phyloP scores from a whole-genome alignment of 2,113 vertebrate species.

The Rhombomys opimus region DNA sequence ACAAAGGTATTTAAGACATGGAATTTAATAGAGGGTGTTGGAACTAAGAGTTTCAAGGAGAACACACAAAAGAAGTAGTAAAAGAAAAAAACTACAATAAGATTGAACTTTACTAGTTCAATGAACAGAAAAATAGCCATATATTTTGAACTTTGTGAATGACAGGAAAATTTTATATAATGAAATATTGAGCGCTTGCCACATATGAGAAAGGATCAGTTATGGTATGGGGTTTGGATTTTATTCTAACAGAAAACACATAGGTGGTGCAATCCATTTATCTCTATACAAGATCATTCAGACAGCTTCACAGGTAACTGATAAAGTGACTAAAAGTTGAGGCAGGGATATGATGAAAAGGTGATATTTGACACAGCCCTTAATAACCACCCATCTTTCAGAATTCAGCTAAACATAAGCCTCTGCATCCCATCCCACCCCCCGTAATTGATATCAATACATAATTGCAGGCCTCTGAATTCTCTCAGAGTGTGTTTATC shows the following conservation, averaged over 20 bases:
- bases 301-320: not conserved
- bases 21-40: accelerated
- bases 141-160: not conserved
- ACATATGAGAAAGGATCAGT: not conserved
- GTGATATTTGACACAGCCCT: not conserved
- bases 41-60: not conserved
- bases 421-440: not conserved
- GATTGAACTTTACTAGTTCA: not conserved
- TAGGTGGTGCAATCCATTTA: not conserved
- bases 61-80: not conserved
- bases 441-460: not conserved
- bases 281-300: not conserved
- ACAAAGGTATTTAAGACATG: not conserved
- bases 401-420: not conserved
- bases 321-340: not conserved
- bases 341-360: accelerated
- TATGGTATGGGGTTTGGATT: not conserved
- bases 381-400: not conserved
- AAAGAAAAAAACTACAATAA: not conserved
- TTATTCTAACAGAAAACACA: not conserved
- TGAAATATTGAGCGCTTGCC: not conserved
- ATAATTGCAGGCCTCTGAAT: not conserved
- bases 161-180: not conserved
- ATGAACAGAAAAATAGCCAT: not conserved
- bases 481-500: not conserved